Evolutionary conservation across 2,888 invertebrate genomes (phyloP), one percentile per base, ranked within the genome.

Genomic region (Pachymerium ferrugineum): DNA sequence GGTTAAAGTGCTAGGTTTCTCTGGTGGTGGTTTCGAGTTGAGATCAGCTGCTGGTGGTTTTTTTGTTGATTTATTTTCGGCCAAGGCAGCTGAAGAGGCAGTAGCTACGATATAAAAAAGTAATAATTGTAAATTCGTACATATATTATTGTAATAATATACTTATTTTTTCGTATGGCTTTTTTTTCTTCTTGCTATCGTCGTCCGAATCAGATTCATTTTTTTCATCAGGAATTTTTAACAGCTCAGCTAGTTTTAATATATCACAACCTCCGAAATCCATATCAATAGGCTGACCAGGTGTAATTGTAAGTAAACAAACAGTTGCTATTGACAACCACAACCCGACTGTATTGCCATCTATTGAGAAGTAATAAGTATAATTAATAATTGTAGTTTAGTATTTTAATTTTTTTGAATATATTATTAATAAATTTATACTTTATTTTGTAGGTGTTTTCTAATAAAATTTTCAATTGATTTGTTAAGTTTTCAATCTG

Each of bases 171-270:
- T 69, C 70, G 19, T 33, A 69, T 12, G 33, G 31, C 2, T 69
- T 33, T 1, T 19, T 69, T 29, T 69, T 69, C 12, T 30, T n/a
- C 3, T 69, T 30, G 30, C 30, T 30, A 0, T 69, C 70, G 30
- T 30, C 30, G n/a, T 69, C 70, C 31, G 70, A 69, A 69, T 69
- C 70, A 31, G 16, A 35, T 35, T 35, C 38, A n/a, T n/a, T n/a
- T n/a, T n/a, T n/a, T n/a, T n/a, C n/a, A n/a, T n/a, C n/a, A n/a
- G n/a, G n/a, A n/a, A n/a, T n/a, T n/a, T 62, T 28, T 25, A 62
- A 62, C 28, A 62, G 28, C 22, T 62, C 62, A n/a, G 25, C 25
- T 22, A 62, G 14, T 25, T 62, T 25, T 28, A 62, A 62, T 28
- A 62, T 62, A 62, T 62, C 62, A n/a, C 62, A 62, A 25, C 10